Evolutionary conservation across 2,797 vertebrate species (phyloP).

Genomic region (Gephyroberyx darwinii): DNA sequence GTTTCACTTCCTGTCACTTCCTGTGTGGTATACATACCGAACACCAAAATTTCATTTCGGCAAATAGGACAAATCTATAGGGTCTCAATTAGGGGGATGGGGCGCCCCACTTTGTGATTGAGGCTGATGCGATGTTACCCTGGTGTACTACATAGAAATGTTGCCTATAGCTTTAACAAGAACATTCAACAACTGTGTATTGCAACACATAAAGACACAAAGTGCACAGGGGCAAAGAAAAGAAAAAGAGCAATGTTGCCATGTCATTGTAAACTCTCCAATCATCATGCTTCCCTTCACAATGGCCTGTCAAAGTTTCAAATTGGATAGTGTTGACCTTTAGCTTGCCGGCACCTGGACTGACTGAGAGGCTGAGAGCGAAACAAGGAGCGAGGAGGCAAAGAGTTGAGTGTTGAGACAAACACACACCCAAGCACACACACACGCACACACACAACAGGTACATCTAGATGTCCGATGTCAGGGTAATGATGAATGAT

Average conservation of each 20-base stretch:
- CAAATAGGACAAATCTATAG: no score
- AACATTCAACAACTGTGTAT: no score
- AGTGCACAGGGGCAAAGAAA: background rate
- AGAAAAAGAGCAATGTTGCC: background rate
- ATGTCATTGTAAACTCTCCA: background rate
- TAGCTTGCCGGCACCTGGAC: constrained; percentile 23
- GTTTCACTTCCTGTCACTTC: no score
- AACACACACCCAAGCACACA: background rate
- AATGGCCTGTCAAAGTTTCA: constrained; percentile 15
- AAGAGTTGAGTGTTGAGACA: background rate
- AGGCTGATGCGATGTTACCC: no score
- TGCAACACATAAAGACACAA: background rate
- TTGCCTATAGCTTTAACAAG: no score
- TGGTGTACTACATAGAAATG: no score
- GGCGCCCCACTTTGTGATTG: no score
- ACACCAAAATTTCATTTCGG: no score
- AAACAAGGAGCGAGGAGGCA: background rate
- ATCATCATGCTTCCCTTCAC: background rate
- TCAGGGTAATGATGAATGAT: constrained; percentile 16
- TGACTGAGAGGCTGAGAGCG: background rate
- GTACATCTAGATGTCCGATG: background rate
- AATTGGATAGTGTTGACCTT: constrained; percentile 41
- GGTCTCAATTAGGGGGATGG: no score
- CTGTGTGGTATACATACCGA: no score
- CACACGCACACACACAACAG: background rate